These are phyloP conservation scores for Spodoptera litura DNA, from an alignment of 1,140 invertebrate genomes.

Conservation along the genomic window DNA sequence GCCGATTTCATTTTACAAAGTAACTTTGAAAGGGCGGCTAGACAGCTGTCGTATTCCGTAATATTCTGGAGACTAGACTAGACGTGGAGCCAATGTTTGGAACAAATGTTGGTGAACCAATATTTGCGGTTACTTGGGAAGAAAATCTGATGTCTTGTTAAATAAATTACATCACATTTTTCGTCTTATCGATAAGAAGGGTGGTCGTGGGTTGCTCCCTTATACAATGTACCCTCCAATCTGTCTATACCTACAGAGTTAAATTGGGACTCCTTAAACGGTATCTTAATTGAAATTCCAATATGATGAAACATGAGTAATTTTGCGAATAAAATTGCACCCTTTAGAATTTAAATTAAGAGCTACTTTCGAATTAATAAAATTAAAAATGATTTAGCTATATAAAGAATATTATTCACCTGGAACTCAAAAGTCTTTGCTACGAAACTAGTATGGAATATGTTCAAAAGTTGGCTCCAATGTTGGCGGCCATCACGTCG, in stretches of 20 bases:
- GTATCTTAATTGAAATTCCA: constrained; percentile 31
- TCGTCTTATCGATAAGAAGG: constrained; percentile 4
- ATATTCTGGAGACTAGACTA: constrained; percentile 46
- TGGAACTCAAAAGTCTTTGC: too few relatives aligned
- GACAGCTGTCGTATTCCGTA: constrained; percentile 51
- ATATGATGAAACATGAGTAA: constrained; percentile 20
- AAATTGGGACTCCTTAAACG: constrained; percentile 27
- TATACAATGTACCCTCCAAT: constrained; percentile 7
- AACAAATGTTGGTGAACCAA: background rate
- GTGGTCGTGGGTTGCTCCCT: background rate
- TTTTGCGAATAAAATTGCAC: constrained; percentile 10
- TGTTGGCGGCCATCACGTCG: constrained; percentile 15
- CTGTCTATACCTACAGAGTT: constrained; percentile 17
- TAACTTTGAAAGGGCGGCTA: constrained; percentile 60
- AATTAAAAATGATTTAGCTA: background rate
- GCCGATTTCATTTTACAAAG: constrained; percentile 76
- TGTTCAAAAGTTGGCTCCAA: constrained; percentile 11
- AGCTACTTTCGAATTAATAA: background rate
- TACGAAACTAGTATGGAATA: constrained; percentile 1
- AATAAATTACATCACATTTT: constrained; percentile 19
- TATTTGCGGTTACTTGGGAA: background rate
- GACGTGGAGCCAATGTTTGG: constrained; percentile 30
- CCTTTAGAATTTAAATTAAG: background rate
- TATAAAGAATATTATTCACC: background rate
- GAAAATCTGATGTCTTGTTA: background rate